These are phyloP conservation scores for Dissostichus mawsoni DNA, from an alignment of 2,113 vertebrate genomes.

Conservation along the genomic window DNA sequence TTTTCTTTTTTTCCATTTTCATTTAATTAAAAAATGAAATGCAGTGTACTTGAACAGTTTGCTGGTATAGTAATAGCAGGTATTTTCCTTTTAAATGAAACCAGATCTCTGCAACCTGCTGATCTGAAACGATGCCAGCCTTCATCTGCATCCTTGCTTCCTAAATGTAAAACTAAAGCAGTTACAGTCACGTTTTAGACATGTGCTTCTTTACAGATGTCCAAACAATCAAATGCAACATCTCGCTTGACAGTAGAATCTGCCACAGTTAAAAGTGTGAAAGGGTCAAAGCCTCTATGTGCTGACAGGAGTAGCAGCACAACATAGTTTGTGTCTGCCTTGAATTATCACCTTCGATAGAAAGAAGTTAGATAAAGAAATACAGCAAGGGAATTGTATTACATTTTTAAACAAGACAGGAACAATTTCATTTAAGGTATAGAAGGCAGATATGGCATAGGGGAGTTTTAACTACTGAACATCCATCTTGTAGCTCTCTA, in stretches of 20 bases:
- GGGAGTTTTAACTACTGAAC: slow-evolving; percentile 13
- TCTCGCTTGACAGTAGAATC: slow-evolving; percentile 24
- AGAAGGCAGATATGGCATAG: slow-evolving; percentile 10
- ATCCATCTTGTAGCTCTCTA: slow-evolving; percentile 34
- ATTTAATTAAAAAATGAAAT: background rate
- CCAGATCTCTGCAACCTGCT: slow-evolving; percentile 18
- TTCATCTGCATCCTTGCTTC: slow-evolving; percentile 1
- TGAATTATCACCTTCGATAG: background rate
- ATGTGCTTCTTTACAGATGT: slow-evolving; percentile 23
- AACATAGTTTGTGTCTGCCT: slow-evolving; percentile 1
- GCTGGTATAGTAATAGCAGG: slow-evolving; percentile 13
- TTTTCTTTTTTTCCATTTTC: background rate
- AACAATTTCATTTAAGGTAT: slow-evolving; percentile 17
- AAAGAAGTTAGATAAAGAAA: slow-evolving; percentile 11
- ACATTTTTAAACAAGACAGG: slow-evolving; percentile 20
- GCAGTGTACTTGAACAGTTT: background rate
- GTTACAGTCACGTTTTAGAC: slow-evolving; percentile 24
- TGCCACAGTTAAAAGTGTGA: background rate
- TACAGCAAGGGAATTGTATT: background rate
- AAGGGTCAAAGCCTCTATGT: slow-evolving; percentile 22
- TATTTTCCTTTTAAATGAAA: slow-evolving; percentile 18
- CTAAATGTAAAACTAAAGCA: slow-evolving; percentile 8
- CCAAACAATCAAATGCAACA: slow-evolving; percentile 40
- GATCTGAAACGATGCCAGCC: slow-evolving; percentile 23
- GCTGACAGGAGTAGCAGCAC: background rate